Conservation (phyloP, 2,113 vertebrate genomes). For the Stegastes partitus region DNA sequence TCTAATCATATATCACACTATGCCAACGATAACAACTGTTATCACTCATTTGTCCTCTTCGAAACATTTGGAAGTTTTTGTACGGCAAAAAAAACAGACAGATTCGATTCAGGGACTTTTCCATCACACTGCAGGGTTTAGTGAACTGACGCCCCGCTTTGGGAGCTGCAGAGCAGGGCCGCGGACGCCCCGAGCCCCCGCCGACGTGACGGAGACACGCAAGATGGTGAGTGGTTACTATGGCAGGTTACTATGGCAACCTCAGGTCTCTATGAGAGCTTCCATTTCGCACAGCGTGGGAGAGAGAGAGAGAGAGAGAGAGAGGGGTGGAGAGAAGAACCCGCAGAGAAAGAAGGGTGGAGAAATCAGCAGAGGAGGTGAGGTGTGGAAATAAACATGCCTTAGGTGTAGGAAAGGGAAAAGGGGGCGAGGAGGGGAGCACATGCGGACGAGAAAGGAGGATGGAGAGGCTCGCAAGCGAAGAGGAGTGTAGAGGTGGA, state of each 20-base stretch:
- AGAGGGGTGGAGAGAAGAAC: slow-evolving; percentile 66
- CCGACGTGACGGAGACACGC: slow-evolving; percentile 68
- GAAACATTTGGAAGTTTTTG: slow-evolving; percentile 14
- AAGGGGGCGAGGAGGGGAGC: not conserved
- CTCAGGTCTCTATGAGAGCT: slow-evolving; percentile 79
- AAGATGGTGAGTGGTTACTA: slow-evolving; percentile 85
- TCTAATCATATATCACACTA: slow-evolving; percentile 19
- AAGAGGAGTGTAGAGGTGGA: slow-evolving; percentile 18
- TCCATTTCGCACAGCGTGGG: slow-evolving; percentile 83
- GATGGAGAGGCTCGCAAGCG: slow-evolving; percentile 16
- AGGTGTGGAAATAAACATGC: slow-evolving; percentile 66
- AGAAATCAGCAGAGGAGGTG: slow-evolving; percentile 67
- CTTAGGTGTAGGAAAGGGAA: slow-evolving; percentile 31
- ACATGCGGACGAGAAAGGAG: no score
- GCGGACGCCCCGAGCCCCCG: slow-evolving; percentile 67
- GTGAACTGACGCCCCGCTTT: slow-evolving; percentile 33
- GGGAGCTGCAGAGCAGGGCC: slow-evolving; percentile 69
- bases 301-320: slow-evolving; percentile 69
- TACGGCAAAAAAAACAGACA: not conserved
- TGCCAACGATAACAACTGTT: not conserved
- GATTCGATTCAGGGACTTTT: not conserved
- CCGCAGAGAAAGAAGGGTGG: slow-evolving; percentile 64
- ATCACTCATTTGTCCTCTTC: slow-evolving; percentile 13
- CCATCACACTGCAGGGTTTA: slow-evolving; percentile 23
- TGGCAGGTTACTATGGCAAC: slow-evolving; percentile 86